Percentiles rank a stretch among this genome's conserved stretches.
Conservation (phyloP, 2,888 invertebrate genomes). For the Ophion ellenae region DNA sequence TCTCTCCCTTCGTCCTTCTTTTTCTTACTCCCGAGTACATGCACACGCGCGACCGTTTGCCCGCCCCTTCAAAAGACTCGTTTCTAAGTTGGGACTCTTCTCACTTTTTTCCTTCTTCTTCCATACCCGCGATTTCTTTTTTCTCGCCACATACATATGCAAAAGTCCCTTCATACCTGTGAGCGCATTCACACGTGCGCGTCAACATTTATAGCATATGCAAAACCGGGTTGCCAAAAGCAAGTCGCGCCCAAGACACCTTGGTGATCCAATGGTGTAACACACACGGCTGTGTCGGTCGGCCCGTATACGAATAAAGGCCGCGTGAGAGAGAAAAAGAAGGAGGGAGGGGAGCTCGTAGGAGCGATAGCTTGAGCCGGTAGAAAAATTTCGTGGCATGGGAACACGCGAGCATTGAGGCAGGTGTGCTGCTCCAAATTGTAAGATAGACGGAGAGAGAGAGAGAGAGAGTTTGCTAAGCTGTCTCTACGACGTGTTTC, state of each 20-base stretch:
- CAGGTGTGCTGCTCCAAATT: conserved; percentile 69
- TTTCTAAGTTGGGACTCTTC: conserved; percentile 52
- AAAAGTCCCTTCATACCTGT: conserved; percentile 7
- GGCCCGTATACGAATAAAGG: not conserved
- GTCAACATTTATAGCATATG: conserved; percentile 30
- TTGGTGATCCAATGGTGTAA: conserved; percentile 22
- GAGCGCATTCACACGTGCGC: not conserved
- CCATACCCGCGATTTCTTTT: conserved; percentile 59
- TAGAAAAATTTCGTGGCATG: conserved; percentile 68
- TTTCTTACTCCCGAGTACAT: not conserved
- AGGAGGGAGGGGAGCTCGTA: not conserved
- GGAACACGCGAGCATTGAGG: conserved; percentile 71
- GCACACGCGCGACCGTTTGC: conserved; percentile 64
- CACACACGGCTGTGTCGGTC: conserved; percentile 8
- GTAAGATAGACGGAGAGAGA: conserved; percentile 35
- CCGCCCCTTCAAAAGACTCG: conserved; percentile 55
- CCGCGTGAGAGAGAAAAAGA: not conserved
- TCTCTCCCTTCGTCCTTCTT: too few species aligned
- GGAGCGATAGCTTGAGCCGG: conserved; percentile 51
- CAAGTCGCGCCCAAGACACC: conserved; percentile 61
- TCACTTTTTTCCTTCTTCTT: conserved; percentile 55
- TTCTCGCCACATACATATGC: conserved; percentile 35
- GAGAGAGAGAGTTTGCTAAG: conserved; percentile 36
- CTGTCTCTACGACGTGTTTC: conserved; percentile 59
- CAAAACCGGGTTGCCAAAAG: conserved; percentile 65